Evolutionary conservation across 2,888 invertebrate species (phyloP).

Genomic region (Parthenolecanium corni): DNA sequence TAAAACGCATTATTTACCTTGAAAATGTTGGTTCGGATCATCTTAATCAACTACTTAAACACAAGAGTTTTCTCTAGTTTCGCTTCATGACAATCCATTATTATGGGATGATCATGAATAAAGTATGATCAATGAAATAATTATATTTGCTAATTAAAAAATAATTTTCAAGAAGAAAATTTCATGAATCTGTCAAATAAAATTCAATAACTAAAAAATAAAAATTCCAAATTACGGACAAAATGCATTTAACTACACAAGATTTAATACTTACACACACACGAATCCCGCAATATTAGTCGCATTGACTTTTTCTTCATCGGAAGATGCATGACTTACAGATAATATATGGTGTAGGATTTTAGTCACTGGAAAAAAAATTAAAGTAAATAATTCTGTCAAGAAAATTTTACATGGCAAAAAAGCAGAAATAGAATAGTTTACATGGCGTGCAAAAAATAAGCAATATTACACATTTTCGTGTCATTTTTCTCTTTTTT

Average conservation of each 20-base stretch:
- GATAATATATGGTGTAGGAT: slow-evolving; percentile 80
- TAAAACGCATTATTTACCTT: no score
- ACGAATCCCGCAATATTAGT: slow-evolving; percentile 84
- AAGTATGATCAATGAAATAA: no score
- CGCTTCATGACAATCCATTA: no score
- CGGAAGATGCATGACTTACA: slow-evolving; percentile 70
- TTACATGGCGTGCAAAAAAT: no score
- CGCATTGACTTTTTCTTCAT: slow-evolving; percentile 73
- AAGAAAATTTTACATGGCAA: background rate
- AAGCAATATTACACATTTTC: background rate
- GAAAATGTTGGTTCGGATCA: no score
- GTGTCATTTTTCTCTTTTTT: no score
- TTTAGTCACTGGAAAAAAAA: slow-evolving; percentile 41
- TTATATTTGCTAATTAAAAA: no score
- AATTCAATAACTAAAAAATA: slow-evolving; percentile 1
- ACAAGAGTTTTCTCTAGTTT: no score
- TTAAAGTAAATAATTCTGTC: background rate
- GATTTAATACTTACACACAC: slow-evolving; percentile 66
- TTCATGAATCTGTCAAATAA: slow-evolving; percentile 7
- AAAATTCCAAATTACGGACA: background rate
- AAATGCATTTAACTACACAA: no score
- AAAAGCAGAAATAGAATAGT: background rate
- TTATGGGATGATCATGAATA: no score
- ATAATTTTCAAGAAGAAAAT: slow-evolving; percentile 10
- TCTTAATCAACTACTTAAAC: no score